Conservation (phyloP, 2,797 vertebrate genomes). For the Varecia variegata region DNA sequence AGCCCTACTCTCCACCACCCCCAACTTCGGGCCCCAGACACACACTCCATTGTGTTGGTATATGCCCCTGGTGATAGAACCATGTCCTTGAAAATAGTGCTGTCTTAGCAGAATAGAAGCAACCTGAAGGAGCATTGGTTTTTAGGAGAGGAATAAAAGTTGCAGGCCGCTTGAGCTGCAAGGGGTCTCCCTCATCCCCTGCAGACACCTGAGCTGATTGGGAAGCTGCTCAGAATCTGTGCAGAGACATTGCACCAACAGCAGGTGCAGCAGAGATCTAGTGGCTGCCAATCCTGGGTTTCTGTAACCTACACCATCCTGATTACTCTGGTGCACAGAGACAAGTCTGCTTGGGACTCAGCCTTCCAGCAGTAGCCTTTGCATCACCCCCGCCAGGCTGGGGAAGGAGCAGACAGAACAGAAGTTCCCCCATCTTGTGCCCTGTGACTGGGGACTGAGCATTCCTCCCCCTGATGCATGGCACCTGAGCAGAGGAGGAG, state of each 20-base stretch:
- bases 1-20: neutral
- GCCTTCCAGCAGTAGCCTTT: neutral
- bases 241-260: neutral
- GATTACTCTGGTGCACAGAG: neutral
- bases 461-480: neutral
- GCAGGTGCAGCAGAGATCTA: neutral
- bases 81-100: neutral
- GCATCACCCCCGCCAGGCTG: neutral
- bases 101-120: neutral
- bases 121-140: neutral
- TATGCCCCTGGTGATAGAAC: no score
- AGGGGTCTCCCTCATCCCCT: neutral
- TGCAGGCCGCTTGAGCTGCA: neutral
- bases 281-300: neutral
- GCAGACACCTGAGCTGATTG: neutral
- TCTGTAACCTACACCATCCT: neutral
- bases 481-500: neutral
- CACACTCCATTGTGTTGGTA: neutral
- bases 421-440: neutral
- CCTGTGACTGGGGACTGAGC: neutral
- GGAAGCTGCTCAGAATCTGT: neutral
- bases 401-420: neutral
- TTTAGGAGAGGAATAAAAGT: neutral
- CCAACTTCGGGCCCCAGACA: no score
- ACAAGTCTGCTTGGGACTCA: neutral